Conservation (phyloP, 2,113 vertebrate genomes). For the Pollimyrus isidori region DNA sequence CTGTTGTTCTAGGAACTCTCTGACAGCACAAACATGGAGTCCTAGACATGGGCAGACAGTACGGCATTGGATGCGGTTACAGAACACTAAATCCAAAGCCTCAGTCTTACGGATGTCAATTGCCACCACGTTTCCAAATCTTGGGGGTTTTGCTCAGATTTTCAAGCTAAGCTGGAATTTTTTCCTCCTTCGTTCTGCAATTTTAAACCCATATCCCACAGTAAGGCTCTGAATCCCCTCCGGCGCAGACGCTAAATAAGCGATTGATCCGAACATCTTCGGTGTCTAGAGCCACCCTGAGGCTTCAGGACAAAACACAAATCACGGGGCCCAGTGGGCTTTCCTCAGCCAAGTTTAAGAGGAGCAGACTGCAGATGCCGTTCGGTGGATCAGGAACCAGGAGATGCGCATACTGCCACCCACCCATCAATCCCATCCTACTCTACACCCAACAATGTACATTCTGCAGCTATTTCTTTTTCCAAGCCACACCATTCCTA, state of each 20-base stretch:
- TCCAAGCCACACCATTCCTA: neutral
- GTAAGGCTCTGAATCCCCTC: neutral
- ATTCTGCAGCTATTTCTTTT: neutral
- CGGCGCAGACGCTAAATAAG: neutral
- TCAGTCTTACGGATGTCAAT: neutral
- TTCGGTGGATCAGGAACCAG: conserved; percentile 39
- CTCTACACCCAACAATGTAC: too few species aligned
- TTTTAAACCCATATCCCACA: neutral
- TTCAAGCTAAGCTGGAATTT: neutral
- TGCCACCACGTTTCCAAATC: neutral
- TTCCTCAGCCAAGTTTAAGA: conserved; percentile 38
- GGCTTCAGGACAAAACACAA: conserved; percentile 16
- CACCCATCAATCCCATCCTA: conserved; percentile 13
- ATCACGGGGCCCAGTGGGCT: conserved; percentile 18
- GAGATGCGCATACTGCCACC: conserved; percentile 28
- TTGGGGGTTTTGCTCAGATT: neutral
- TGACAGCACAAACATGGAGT: neutral
- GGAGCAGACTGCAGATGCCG: conserved; percentile 40
- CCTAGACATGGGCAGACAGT: neutral
- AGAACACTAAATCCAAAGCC: neutral
- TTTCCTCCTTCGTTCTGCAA: neutral
- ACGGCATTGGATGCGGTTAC: neutral
- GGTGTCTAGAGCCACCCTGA: conserved; percentile 18
- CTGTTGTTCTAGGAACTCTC: conserved; percentile 34
- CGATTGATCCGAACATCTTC: neutral